Evolutionary conservation across 2,888 invertebrate genomes (phyloP).

Genomic region (Phaonia tiefii): DNA sequence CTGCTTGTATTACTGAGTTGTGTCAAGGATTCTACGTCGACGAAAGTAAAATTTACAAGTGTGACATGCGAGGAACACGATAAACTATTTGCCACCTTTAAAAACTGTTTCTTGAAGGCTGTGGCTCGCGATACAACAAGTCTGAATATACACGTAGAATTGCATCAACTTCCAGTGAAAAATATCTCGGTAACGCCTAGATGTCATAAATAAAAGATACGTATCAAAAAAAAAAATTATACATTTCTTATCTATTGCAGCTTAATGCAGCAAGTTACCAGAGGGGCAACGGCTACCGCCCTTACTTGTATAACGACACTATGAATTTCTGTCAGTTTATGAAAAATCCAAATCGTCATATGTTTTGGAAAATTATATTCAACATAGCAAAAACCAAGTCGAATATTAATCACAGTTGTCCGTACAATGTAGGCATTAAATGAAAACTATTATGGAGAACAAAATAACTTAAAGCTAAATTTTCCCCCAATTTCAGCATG

Average conservation of each 20-base stretch:
- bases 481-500: neutral
- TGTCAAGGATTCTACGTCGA: neutral
- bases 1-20: too few species aligned
- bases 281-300: conserved; percentile 13
- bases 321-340: conserved; percentile 26
- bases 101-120: neutral
- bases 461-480: too few species aligned
- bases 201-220: neutral
- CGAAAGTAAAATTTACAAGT: neutral
- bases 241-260: neutral
- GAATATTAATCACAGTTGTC: too few species aligned
- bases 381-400: too few species aligned
- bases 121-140: neutral
- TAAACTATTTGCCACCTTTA: neutral
- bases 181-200: neutral
- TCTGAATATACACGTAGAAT: neutral
- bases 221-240: neutral
- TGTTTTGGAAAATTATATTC: conserved; percentile 32
- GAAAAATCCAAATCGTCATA: conserved; percentile 12
- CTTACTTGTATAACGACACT: conserved; percentile 23
- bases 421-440: too few species aligned
- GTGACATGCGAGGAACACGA: neutral
- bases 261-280: neutral
- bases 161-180: neutral
- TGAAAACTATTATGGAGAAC: too few species aligned